Conservation (phyloP, 1,140 invertebrate genomes). For the Polypedilum pembai region DNA sequence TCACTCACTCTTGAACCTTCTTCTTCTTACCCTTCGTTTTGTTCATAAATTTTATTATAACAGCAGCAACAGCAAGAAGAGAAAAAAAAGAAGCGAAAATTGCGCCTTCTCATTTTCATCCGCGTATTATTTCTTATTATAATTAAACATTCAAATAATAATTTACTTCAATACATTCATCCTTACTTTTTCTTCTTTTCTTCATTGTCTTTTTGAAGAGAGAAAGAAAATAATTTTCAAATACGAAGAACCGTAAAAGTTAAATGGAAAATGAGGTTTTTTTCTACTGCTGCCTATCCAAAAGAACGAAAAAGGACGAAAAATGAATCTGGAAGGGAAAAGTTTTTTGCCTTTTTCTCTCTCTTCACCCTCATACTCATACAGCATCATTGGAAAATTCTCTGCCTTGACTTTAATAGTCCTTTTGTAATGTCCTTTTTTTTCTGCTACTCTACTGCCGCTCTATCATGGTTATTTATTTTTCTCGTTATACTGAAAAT, state of each 20-base stretch:
- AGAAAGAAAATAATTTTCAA: background rate
- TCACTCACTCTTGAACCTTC: background rate
- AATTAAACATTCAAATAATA: constrained; percentile 20
- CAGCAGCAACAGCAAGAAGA: no score
- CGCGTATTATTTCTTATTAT: constrained; percentile 18
- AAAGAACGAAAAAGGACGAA: background rate
- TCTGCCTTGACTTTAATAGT: constrained; percentile 2
- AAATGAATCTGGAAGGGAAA: constrained; percentile 1
- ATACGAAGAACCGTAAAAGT: constrained; percentile 21
- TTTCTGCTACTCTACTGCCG: background rate
- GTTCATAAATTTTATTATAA: background rate
- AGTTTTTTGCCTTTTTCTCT: no score
- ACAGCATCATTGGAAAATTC: constrained; percentile 1
- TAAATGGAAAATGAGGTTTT: constrained; percentile 23
- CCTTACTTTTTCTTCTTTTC: background rate
- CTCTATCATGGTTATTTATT: constrained; percentile 28
- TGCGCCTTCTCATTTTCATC: background rate
- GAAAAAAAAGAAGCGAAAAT: background rate
- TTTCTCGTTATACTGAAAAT: constrained; percentile 26
- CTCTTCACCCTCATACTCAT: background rate
- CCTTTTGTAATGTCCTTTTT: constrained; percentile 24
- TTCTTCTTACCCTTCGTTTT: background rate
- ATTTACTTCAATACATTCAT: constrained; percentile 13
- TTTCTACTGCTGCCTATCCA: background rate
- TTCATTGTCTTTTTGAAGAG: background rate